Conservation (phyloP, 1,140 invertebrate species). For the Cryptotermes secundus region DNA sequence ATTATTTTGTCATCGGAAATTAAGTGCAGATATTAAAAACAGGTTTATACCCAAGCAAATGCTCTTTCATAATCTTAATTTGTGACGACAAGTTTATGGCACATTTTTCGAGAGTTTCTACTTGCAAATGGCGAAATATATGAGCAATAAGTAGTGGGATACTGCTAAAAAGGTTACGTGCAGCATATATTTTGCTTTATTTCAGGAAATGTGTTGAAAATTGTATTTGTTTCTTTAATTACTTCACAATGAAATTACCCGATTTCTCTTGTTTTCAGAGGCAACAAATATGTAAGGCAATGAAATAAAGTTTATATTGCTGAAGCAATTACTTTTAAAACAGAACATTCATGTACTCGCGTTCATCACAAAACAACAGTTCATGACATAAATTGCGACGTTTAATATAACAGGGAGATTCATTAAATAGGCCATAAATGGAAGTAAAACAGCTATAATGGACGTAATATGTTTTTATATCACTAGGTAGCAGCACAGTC, state of each 20-base stretch:
- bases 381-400: too few relatives aligned
- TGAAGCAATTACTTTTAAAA: background rate
- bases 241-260: background rate
- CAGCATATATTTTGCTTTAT: background rate
- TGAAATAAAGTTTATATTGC: background rate
- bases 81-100: background rate
- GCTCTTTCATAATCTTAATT: background rate
- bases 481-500: too few relatives aligned
- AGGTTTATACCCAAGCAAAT: background rate
- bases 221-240: background rate
- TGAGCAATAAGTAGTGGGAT: background rate
- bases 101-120: background rate
- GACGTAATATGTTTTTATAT: too few relatives aligned
- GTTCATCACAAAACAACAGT: background rate
- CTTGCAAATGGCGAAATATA: background rate
- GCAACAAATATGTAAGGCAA: background rate
- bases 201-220: background rate
- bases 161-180: background rate
- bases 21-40: background rate
- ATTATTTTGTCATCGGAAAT: background rate
- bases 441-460: too few relatives aligned
- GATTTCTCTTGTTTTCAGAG: background rate
- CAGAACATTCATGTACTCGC: background rate
- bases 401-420: too few relatives aligned
- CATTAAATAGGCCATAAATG: too few relatives aligned